phyloP scores from a whole-genome alignment of 2,113 vertebrate genomes.

The Rhea americana region DNA sequence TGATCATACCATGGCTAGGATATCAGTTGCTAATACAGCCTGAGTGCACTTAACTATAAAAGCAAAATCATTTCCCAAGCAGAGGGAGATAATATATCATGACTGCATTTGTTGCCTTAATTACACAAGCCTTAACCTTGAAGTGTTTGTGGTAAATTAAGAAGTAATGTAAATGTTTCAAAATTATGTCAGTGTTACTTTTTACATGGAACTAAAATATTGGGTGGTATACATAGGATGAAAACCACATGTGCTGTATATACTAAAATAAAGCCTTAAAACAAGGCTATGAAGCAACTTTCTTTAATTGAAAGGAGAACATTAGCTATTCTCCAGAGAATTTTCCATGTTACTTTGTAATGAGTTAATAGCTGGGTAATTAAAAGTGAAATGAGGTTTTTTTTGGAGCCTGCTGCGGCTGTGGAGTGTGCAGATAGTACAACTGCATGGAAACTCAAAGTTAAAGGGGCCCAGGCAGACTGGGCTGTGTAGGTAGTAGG shows the following conservation, averaged over 20 bases:
- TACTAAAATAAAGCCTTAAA: slow-evolving; percentile 12
- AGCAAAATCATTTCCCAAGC: background rate
- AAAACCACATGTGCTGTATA: background rate
- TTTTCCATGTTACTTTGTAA: background rate
- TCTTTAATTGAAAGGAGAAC: background rate
- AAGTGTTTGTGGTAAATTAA: slow-evolving; percentile 36
- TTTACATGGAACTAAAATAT: background rate
- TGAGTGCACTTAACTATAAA: background rate
- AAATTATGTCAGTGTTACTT: slow-evolving; percentile 8
- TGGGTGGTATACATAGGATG: background rate
- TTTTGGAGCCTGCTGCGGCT: background rate
- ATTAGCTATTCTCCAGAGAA: background rate
- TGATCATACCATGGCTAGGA: background rate
- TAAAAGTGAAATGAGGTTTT: background rate
- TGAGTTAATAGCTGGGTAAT: background rate
- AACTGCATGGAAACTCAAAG: background rate
- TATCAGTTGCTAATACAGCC: background rate
- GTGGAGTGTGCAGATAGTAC: background rate
- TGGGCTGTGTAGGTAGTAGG: background rate
- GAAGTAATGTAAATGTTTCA: background rate
- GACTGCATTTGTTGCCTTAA: slow-evolving; percentile 11
- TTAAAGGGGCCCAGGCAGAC: background rate
- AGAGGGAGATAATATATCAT: background rate
- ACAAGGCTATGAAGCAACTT: background rate
- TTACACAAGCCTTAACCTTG: slow-evolving; percentile 19